Conservation (phyloP, 1,140 invertebrate genomes). For the Drosophila triauraria region DNA sequence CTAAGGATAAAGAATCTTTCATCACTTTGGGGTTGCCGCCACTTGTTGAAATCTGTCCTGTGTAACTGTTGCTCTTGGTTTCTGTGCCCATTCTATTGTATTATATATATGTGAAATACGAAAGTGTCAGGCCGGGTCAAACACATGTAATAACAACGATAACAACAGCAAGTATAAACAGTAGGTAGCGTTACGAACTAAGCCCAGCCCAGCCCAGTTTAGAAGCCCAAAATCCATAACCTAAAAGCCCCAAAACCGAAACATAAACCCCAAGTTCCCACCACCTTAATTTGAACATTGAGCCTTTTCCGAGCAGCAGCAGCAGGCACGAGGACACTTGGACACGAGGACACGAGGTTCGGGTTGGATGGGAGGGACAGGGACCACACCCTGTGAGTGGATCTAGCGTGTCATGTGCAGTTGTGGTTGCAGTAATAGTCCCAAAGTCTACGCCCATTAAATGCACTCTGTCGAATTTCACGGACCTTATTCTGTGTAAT, state of each 20-base stretch:
- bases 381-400: slow-evolving; percentile 29
- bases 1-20: slow-evolving; percentile 82
- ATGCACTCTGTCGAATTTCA: not conserved
- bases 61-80: slow-evolving; percentile 84
- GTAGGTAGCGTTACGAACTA: slow-evolving; percentile 29
- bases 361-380: not conserved
- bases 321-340: not conserved
- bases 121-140: slow-evolving; percentile 81
- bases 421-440: not conserved
- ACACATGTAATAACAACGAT: slow-evolving; percentile 45
- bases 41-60: slow-evolving; percentile 83
- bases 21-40: slow-evolving; percentile 83
- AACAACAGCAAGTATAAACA: slow-evolving; percentile 49
- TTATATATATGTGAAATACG: slow-evolving; percentile 79
- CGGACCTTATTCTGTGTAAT: not conserved
- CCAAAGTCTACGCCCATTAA: not conserved
- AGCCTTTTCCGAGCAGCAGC: slow-evolving; percentile 1
- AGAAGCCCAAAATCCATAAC: not conserved
- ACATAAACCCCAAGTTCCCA: slow-evolving; percentile 7
- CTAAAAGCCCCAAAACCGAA: slow-evolving; percentile 13
- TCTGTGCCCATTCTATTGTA: slow-evolving; percentile 84
- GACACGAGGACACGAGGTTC: slow-evolving; percentile 9
- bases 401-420: slow-evolving; percentile 24
- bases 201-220: slow-evolving; percentile 11
- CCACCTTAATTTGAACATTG: not conserved